These are phyloP conservation scores for Gortyna flavago DNA, from an alignment of 2,888 invertebrate species.

Conservation along the genomic window DNA sequence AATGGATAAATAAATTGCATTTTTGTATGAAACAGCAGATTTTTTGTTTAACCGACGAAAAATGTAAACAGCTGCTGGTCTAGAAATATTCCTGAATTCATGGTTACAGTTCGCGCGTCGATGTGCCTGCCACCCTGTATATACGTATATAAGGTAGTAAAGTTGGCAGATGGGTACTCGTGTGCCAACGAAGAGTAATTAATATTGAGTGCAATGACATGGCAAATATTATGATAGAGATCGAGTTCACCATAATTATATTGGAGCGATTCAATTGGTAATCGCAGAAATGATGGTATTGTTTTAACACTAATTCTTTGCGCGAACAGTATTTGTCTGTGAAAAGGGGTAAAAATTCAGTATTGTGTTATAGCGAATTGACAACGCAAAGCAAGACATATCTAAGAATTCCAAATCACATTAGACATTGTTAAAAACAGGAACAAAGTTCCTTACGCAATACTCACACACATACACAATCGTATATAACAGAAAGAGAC, in stretches of 20 bases:
- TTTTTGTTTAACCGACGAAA: no score
- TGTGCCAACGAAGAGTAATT: constrained; percentile 6
- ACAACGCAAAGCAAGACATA: not conserved
- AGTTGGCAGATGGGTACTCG: not conserved
- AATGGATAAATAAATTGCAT: no score
- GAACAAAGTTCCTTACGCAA: no score
- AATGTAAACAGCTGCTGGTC: no score
- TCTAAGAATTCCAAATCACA: not conserved
- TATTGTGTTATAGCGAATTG: not conserved
- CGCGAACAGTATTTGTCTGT: not conserved
- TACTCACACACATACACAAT: no score
- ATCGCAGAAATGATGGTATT: not conserved
- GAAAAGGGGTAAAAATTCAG: not conserved
- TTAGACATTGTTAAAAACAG: not conserved
- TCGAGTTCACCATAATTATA: constrained; percentile 15
- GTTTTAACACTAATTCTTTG: constrained; percentile 1
- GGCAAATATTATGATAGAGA: constrained; percentile 22
- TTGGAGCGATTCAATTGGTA: not conserved
- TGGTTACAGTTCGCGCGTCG: not conserved
- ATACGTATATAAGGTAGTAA: not conserved
- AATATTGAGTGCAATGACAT: constrained; percentile 27
- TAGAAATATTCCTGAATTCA: no score
- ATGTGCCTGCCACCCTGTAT: not conserved
- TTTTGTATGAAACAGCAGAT: no score
- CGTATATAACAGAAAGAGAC: no score